Percentiles rank a stretch among this genome's conserved stretches.
These are phyloP conservation scores for Marisa cornuarietis DNA, from an alignment of 1,140 invertebrate genomes.

Conservation along the genomic window DNA sequence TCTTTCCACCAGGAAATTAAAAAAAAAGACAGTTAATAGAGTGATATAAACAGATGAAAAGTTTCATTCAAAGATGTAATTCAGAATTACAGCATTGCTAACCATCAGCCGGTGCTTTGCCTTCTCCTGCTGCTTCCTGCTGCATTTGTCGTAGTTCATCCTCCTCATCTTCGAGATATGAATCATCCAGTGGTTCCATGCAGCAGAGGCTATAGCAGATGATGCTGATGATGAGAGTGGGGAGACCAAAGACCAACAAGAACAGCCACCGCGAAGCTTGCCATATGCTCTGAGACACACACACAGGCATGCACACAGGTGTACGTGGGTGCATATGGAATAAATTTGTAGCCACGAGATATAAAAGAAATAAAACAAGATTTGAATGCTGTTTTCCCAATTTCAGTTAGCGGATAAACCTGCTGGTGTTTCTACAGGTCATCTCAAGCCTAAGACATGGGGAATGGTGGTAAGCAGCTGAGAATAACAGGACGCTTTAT, in stretches of 20 bases:
- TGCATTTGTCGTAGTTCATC: conserved; percentile 41
- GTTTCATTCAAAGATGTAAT: background rate
- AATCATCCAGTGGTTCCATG: conserved; percentile 59
- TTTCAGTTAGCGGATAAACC: too few species aligned
- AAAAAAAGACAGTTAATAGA: too few species aligned
- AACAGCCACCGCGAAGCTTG: conserved; percentile 61
- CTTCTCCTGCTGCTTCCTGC: background rate
- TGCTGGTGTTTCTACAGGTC: too few species aligned
- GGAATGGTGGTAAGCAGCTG: too few species aligned
- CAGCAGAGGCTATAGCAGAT: conserved; percentile 65
- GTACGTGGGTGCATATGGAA: too few species aligned
- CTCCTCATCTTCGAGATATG: conserved; percentile 39
- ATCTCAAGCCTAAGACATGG: too few species aligned
- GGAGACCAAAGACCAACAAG: conserved; percentile 64
- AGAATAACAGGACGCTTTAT: background rate
- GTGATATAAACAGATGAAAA: background rate
- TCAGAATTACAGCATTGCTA: background rate
- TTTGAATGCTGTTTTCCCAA: too few species aligned
- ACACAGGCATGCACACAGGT: too few species aligned
- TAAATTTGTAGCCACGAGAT: too few species aligned
- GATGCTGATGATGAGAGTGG: conserved; percentile 59
- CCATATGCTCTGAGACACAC: conserved; percentile 56
- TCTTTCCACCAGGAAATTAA: background rate
- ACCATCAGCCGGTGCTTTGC: background rate
- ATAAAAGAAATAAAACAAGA: too few species aligned